These are phyloP conservation scores for Ectropis grisescens DNA, from an alignment of 1,140 invertebrate species.

Conservation along the genomic window DNA sequence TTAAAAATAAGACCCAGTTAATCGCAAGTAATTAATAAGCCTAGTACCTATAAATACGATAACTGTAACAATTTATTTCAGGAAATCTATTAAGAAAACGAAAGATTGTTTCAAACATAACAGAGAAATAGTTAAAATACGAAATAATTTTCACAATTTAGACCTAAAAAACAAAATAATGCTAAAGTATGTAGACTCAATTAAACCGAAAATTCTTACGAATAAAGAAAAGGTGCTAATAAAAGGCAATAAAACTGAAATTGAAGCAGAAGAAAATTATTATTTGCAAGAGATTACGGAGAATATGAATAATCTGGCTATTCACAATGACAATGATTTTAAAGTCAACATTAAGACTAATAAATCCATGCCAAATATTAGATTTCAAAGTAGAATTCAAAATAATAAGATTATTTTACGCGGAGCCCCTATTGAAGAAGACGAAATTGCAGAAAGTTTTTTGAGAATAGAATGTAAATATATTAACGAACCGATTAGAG, in stretches of 20 bases:
- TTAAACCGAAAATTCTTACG: neutral
- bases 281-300: constrained; percentile 9
- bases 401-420: no score
- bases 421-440: no score
- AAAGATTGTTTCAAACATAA: constrained; percentile 18
- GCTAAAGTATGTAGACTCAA: constrained; percentile 14
- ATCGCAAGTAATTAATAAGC: no score
- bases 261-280: constrained; percentile 4
- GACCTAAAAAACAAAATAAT: constrained; percentile 32
- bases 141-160: constrained; percentile 20
- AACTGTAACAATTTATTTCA: no score
- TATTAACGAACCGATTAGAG: no score
- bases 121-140: constrained; percentile 31
- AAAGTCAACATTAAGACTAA: constrained; percentile 18
- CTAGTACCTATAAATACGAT: no score
- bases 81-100: constrained; percentile 16
- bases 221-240: neutral
- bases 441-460: no score
- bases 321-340: constrained; percentile 30
- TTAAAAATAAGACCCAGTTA: no score
- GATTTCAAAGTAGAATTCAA: no score
- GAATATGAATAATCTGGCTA: constrained; percentile 19
- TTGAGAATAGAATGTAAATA: constrained; percentile 8
- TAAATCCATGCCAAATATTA: constrained; percentile 3
- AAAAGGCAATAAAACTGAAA: constrained; percentile 1